Evolutionary conservation across 1,140 invertebrate genomes (phyloP).

Genomic region (Oncopeltus fasciatus): DNA sequence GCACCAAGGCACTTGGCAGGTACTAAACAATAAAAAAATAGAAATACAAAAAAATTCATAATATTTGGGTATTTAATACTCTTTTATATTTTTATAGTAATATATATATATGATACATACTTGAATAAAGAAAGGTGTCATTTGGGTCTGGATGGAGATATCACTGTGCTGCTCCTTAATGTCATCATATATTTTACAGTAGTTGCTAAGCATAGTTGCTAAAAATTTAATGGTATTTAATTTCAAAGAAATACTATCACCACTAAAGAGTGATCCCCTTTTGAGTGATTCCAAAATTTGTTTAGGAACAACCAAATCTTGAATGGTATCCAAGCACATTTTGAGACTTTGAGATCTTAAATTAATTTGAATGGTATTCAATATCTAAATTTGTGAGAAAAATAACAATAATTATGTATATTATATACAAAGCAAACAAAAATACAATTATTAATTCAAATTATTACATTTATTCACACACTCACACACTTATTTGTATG

Average conservation of each 20-base stretch:
- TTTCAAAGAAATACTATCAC: background rate
- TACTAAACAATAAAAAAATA: background rate
- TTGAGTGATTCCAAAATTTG: background rate
- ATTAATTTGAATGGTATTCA: too few relatives aligned
- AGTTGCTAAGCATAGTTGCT: background rate
- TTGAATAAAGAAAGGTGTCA: background rate
- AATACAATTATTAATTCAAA: too few relatives aligned
- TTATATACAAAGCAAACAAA: too few relatives aligned
- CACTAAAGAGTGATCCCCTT: background rate
- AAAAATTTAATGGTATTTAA: background rate
- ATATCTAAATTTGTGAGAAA: too few relatives aligned
- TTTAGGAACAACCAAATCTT: background rate
- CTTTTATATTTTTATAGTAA: background rate
- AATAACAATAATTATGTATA: too few relatives aligned
- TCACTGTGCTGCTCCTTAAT: background rate
- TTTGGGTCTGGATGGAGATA: background rate
- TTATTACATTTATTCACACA: too few relatives aligned
- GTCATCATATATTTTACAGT: background rate
- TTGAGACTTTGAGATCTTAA: background rate
- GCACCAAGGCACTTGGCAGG: background rate
- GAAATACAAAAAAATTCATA: background rate
- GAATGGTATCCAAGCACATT: background rate
- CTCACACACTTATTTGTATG: too few relatives aligned
- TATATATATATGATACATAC: background rate
- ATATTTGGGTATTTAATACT: background rate